phyloP scores from a whole-genome alignment of 2,797 vertebrate genomes.

The Acipenser ruthenus region DNA sequence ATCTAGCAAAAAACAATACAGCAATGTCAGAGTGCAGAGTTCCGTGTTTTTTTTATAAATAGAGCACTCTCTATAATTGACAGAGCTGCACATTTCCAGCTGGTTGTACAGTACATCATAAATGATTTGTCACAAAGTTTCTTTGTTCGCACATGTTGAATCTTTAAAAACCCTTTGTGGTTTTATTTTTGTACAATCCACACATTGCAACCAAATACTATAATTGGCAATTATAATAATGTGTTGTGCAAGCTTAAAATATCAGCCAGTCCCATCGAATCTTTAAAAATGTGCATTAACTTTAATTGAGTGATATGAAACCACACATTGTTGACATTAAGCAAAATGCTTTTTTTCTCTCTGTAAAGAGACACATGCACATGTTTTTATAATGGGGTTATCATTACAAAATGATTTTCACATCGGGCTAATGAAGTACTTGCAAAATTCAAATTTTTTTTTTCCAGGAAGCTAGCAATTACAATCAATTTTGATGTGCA shows the following conservation, averaged over 20 bases:
- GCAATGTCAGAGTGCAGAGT: too few relatives aligned
- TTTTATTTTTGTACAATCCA: background rate
- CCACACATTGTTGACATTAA: conserved; percentile 42
- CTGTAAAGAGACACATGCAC: conserved; percentile 41
- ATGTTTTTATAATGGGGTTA: conserved; percentile 57
- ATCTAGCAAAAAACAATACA: too few relatives aligned
- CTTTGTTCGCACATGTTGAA: background rate
- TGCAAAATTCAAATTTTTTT: conserved; percentile 55
- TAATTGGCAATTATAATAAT: conserved; percentile 36
- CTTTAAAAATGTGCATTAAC: conserved; percentile 40
- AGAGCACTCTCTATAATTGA: too few relatives aligned
- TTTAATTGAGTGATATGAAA: conserved; percentile 48
- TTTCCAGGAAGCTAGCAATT: conserved; percentile 68
- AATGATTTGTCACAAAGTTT: background rate
- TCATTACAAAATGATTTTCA: conserved; percentile 66
- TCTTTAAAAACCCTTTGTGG: conserved; percentile 9
- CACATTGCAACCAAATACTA: conserved; percentile 13
- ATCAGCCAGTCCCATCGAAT: conserved; percentile 41
- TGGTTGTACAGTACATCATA: background rate
- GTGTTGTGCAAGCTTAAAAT: conserved; percentile 29
- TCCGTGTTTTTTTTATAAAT: too few relatives aligned
- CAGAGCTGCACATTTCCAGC: background rate
- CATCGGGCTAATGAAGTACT: conserved; percentile 63
- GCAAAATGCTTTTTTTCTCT: conserved; percentile 41
- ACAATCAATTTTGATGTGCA: conserved; percentile 58